Conservation (phyloP, 2,888 invertebrate genomes). For the Melinaea marsaeus region DNA sequence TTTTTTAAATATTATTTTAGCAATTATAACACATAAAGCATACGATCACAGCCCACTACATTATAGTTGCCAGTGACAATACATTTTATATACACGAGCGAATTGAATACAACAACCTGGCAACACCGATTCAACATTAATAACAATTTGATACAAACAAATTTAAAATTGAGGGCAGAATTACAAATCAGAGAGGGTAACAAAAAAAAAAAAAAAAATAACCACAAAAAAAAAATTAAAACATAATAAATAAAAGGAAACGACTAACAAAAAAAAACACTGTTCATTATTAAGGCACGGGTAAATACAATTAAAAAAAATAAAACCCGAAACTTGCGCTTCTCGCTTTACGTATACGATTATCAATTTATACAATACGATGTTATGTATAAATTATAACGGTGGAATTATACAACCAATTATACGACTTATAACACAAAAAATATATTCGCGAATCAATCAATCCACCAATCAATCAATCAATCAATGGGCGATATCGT, state of each 20-base stretch:
- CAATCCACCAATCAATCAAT: conserved; percentile 1
- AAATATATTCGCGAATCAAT: conserved; percentile 8
- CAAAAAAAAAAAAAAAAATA: conserved; percentile 41
- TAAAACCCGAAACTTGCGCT: conserved; percentile 21
- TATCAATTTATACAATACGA: conserved; percentile 9
- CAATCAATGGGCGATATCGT: conserved; percentile 10
- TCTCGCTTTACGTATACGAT: conserved; percentile 35
- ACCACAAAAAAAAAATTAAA: conserved; percentile 42
- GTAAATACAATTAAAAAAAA: conserved; percentile 34
- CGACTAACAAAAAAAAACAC: conserved; percentile 40
- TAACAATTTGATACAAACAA: not conserved
- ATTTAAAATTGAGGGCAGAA: conserved; percentile 14
- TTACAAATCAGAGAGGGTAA: conserved; percentile 8
- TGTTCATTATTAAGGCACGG: conserved; percentile 43
- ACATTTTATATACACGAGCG: conserved; percentile 3
- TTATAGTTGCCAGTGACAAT: conserved; percentile 1
- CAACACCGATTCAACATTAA: conserved; percentile 16
- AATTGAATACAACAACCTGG: conserved; percentile 12
- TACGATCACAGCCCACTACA: conserved; percentile 27
- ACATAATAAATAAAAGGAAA: conserved; percentile 48
- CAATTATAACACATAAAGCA: conserved; percentile 24
- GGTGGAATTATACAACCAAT: conserved; percentile 16
- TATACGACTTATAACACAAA: conserved; percentile 9
- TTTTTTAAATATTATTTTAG: conserved; percentile 8
- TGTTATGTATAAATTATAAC: conserved; percentile 22